Percentiles rank a stretch among this genome's conserved stretches.
Conservation (phyloP, 1,140 invertebrate species). For the Mercenaria mercenaria region DNA sequence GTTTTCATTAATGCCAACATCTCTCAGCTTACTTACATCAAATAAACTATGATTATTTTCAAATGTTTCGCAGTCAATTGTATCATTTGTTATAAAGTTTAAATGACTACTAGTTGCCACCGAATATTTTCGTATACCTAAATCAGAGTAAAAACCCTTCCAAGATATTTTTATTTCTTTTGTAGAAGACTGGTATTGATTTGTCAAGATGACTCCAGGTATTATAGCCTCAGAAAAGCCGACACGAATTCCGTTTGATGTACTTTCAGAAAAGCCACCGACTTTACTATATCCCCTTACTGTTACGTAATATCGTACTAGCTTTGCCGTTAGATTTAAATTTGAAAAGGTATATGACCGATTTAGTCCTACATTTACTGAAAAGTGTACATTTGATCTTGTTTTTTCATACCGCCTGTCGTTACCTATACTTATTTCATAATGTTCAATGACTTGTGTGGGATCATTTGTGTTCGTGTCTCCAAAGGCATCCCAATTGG, state of each 20-base stretch:
- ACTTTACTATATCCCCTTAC: background rate
- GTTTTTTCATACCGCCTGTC: constrained; percentile 34
- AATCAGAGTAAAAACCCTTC: constrained; percentile 19
- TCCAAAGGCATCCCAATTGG: constrained; percentile 46
- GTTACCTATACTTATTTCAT: constrained; percentile 34
- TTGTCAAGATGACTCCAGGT: background rate
- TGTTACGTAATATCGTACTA: constrained; percentile 35
- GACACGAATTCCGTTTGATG: constrained; percentile 24
- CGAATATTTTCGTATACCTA: constrained; percentile 16
- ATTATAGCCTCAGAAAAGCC: constrained; percentile 33
- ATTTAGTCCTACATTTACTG: constrained; percentile 46
- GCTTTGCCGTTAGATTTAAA: constrained; percentile 33
- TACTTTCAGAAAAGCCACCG: constrained; percentile 30
- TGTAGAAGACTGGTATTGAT: constrained; percentile 22
- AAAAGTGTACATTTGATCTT: constrained; percentile 42
- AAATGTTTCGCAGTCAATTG: background rate
- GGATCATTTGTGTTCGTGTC: constrained; percentile 29
- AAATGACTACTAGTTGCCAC: constrained; percentile 12
- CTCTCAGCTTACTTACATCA: background rate
- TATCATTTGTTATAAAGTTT: constrained; percentile 16
- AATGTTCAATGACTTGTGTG: constrained; percentile 22
- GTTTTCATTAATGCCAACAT: constrained; percentile 26
- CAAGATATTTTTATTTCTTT: background rate
- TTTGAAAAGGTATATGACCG: constrained; percentile 25
- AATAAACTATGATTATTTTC: background rate